Conservation (phyloP, 2,797 vertebrate species). For the Neostethus bicornis region DNA sequence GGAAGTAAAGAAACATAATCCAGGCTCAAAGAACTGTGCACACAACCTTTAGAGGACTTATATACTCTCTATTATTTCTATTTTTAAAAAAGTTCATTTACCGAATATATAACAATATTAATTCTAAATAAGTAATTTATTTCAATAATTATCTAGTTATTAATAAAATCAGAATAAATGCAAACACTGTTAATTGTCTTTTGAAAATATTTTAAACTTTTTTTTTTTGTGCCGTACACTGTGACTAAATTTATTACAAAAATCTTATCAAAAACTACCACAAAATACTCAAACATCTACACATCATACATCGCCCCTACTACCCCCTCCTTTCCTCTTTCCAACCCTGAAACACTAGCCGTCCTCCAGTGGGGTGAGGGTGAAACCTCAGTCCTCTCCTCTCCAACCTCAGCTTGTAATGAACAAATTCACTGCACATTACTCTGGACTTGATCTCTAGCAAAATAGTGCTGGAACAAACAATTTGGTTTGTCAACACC, state of each 20-base stretch:
- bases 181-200: conserved; percentile 32
- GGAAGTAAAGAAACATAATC: conserved; percentile 69
- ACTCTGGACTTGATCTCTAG: conserved; percentile 99
- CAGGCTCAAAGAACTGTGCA: conserved; percentile 62
- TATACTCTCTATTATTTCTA: conserved; percentile 13
- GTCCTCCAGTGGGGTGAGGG: conserved; percentile 42
- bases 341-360: conserved; percentile 43
- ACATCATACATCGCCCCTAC: conserved; percentile 41
- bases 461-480: conserved; percentile 99
- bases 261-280: conserved; percentile 38
- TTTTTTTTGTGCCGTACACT: conserved; percentile 23
- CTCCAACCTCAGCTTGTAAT: conserved; percentile 83
- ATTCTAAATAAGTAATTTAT: background rate
- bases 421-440: conserved; percentile 99
- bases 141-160: background rate
- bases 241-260: conserved; percentile 28
- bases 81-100: conserved; percentile 2
- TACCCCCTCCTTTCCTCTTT: conserved; percentile 24
- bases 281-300: conserved; percentile 13
- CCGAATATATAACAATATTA: background rate
- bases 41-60: conserved; percentile 21
- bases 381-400: conserved; percentile 60
- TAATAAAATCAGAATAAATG: conserved; percentile 1
- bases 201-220: conserved; percentile 69
- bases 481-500: conserved; percentile 99